Percentiles rank a stretch among this genome's conserved stretches.
phyloP scores from a whole-genome alignment of 2,888 invertebrate species.

The Apotomis capreana region DNA sequence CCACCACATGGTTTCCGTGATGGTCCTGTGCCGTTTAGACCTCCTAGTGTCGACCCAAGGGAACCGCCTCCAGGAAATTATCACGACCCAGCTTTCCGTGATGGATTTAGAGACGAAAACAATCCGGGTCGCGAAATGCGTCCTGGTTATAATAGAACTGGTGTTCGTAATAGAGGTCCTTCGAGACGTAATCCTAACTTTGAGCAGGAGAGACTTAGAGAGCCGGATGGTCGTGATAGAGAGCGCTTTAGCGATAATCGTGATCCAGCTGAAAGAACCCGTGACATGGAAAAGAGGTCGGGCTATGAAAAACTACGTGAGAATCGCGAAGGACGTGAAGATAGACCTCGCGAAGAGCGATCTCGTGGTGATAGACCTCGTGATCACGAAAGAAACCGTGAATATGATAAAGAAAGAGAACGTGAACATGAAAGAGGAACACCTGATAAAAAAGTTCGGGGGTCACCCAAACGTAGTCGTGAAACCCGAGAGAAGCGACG shows the following conservation, averaged over 20 bases:
- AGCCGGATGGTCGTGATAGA: constrained; percentile 72
- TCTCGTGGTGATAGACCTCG: constrained; percentile 62
- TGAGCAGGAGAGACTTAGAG: constrained; percentile 73
- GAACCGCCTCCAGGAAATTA: constrained; percentile 64
- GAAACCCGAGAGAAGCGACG: constrained; percentile 73
- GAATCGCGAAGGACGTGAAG: constrained; percentile 64
- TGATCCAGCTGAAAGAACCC: constrained; percentile 67
- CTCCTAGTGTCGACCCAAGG: constrained; percentile 71
- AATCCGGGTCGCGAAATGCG: constrained; percentile 63
- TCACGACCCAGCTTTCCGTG: constrained; percentile 72
- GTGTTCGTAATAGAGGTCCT: constrained; percentile 62
- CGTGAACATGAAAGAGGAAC: constrained; percentile 72
- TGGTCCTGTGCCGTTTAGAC: constrained; percentile 64
- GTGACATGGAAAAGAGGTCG: constrained; percentile 67
- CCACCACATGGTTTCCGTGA: constrained; percentile 70
- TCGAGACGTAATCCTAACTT: constrained; percentile 68
- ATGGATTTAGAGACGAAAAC: constrained; percentile 69
- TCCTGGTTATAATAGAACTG: constrained; percentile 61
- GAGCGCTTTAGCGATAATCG: constrained; percentile 73
- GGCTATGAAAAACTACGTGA: constrained; percentile 66
- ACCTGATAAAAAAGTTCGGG: constrained; percentile 70
- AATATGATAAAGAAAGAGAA: constrained; percentile 72
- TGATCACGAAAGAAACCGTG: constrained; percentile 59
- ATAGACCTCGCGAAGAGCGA: constrained; percentile 59
- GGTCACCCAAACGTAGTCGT: constrained; percentile 70